Percentiles rank a stretch among this genome's conserved stretches.
phyloP scores from a whole-genome alignment of 64 coral and sea anemone genomes.

The Exaiptasia diaphana region DNA sequence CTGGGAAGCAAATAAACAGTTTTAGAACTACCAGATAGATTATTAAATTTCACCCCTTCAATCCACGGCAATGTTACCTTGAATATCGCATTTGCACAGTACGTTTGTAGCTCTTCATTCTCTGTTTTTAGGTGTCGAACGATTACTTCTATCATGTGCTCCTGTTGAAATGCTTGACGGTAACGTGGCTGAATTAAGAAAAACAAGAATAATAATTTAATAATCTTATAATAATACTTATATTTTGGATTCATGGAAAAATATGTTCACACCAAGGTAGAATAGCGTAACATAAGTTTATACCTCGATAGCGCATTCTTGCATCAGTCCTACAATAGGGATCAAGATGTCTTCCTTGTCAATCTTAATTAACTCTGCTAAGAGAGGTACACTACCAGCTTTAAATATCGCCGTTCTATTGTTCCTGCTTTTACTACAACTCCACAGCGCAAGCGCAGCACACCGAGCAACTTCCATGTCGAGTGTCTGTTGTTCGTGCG shows the following conservation, averaged over 20 bases:
- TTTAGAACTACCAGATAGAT: background rate
- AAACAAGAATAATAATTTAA: background rate
- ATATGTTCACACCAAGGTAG: background rate
- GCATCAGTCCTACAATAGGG: slow-evolving; percentile 73
- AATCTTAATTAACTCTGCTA: slow-evolving; percentile 66
- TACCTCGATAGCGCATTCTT: slow-evolving; percentile 89
- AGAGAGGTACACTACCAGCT: slow-evolving; percentile 77
- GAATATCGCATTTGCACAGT: slow-evolving; percentile 88
- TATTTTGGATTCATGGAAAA: background rate
- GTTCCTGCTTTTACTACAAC: slow-evolving; percentile 81
- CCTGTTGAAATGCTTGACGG: slow-evolving; percentile 70
- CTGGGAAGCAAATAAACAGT: slow-evolving; percentile 7
- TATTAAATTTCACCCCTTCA: background rate
- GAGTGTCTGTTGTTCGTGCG: background rate
- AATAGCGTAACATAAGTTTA: background rate
- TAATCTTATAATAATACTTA: background rate
- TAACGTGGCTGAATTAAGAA: slow-evolving; percentile 47
- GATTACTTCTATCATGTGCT: slow-evolving; percentile 56
- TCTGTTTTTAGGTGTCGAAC: slow-evolving; percentile 55
- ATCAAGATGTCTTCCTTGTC: slow-evolving; percentile 84
- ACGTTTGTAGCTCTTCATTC: slow-evolving; percentile 75
- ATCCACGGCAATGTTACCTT: slow-evolving; percentile 36
- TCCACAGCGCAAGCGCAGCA: slow-evolving; percentile 84
- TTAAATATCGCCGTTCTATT: slow-evolving; percentile 77
- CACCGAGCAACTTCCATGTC: slow-evolving; percentile 66